phyloP scores from a whole-genome alignment of 2,113 vertebrate species.

The Antidorcas marsupialis region DNA sequence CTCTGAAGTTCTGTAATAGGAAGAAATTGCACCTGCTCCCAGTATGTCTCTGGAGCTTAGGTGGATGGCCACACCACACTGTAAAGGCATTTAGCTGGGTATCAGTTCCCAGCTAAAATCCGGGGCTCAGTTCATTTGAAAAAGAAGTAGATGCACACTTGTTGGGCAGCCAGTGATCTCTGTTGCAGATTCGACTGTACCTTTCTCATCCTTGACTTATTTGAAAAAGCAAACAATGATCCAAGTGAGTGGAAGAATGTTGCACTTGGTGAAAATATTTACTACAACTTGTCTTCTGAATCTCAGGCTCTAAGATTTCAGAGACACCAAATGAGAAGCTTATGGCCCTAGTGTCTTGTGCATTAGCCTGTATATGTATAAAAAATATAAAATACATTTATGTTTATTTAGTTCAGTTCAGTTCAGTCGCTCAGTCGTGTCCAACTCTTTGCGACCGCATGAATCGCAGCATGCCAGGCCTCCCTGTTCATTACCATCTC shows the following conservation, averaged over 20 bases:
- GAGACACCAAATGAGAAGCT: not conserved
- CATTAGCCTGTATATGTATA: not conserved
- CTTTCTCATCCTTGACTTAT: not conserved
- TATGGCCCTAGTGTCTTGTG: not conserved
- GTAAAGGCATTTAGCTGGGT: not conserved
- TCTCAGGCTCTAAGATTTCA: not conserved
- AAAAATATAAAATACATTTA: not conserved
- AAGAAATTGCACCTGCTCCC: not conserved
- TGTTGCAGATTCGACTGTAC: not conserved
- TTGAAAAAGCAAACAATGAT: not conserved
- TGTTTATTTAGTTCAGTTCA: not conserved
- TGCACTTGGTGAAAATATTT: not conserved
- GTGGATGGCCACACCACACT: not conserved
- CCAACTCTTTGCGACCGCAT: too few species aligned
- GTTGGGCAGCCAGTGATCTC: not conserved
- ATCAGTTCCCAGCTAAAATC: not conserved
- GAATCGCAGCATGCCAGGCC: too few species aligned
- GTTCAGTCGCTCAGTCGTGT: too few species aligned
- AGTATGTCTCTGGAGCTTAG: not conserved
- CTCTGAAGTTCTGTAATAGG: not conserved
- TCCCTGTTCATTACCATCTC: too few species aligned
- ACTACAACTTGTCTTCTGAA: not conserved
- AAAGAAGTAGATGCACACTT: not conserved
- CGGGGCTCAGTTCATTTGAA: not conserved
- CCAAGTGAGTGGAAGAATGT: not conserved